A percentile compares a stretch with the other conserved stretches of the same genome.
Evolutionary conservation across 2,113 vertebrate genomes (phyloP).

Genomic region (Peromyscus polionotus): DNA sequence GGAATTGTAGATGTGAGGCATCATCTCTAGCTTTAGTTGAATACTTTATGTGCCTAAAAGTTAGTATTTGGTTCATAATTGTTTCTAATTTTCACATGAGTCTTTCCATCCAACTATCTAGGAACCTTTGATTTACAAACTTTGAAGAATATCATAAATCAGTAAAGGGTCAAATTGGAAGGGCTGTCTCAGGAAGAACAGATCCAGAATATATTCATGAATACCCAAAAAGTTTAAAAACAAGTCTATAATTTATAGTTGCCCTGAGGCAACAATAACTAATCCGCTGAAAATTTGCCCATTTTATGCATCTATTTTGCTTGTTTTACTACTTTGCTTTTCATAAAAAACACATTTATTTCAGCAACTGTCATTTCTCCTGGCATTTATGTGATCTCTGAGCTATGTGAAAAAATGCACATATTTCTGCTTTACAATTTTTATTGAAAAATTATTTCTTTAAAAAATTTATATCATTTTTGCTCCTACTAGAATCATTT

Average conservation of each 20-base stretch:
- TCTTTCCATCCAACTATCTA: constrained; percentile 55
- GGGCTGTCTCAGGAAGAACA: constrained; percentile 75
- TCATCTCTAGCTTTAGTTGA: neutral
- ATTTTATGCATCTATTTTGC: constrained; percentile 90
- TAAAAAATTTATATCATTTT: constrained; percentile 82
- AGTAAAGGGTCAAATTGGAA: constrained; percentile 81
- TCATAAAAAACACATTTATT: constrained; percentile 89
- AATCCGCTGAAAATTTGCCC: constrained; percentile 88
- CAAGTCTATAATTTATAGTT: constrained; percentile 87
- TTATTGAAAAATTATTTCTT: constrained; percentile 87
- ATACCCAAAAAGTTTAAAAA: constrained; percentile 83
- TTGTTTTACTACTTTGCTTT: constrained; percentile 88
- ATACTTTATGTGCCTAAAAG: constrained; percentile 62
- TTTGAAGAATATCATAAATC: constrained; percentile 86
- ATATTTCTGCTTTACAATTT: constrained; percentile 83
- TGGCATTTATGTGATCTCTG: constrained; percentile 89
- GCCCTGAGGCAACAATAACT: constrained; percentile 86
- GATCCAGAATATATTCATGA: constrained; percentile 83
- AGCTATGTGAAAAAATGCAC: constrained; percentile 83
- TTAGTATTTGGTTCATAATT: constrained; percentile 70
- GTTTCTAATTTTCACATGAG: constrained; percentile 60
- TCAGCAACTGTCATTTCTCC: constrained; percentile 86
- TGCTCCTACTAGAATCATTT: constrained; percentile 81
- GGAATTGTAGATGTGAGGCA: neutral
- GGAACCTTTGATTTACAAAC: constrained; percentile 82